phyloP scores from a whole-genome alignment of 2,113 vertebrate species.

The Psettodes erumei region DNA sequence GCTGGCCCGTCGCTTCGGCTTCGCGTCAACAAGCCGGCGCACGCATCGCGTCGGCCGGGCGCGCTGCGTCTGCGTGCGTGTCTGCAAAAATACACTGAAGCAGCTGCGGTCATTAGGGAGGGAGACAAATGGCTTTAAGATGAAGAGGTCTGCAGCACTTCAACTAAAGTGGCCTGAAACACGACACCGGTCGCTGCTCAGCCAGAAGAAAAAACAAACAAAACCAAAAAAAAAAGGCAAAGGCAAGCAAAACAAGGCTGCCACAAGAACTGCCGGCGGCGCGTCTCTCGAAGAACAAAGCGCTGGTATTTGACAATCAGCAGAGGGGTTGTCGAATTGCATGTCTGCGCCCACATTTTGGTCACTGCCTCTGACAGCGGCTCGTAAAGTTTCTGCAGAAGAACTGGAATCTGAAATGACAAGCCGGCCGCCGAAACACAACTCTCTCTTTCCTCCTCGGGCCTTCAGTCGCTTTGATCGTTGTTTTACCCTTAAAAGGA shows the following conservation, averaged over 20 bases:
- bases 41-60: no score
- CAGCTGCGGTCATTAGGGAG: background rate
- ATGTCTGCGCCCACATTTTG: conserved; percentile 22
- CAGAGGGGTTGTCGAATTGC: conserved; percentile 36
- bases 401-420: conserved; percentile 11
- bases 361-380: conserved; percentile 18
- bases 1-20: conserved; percentile 25
- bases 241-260: conserved; percentile 34
- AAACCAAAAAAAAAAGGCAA: no score
- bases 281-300: conserved; percentile 18
- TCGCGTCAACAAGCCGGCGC: conserved; percentile 10
- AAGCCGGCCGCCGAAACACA: background rate
- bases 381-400: conserved; percentile 16
- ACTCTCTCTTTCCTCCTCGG: background rate
- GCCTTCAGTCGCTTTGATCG: conserved; percentile 16
- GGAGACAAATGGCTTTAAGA: background rate
- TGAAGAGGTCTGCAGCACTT: conserved; percentile 23
- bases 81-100: conserved; percentile 14
- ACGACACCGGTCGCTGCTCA: conserved; percentile 1
- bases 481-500: conserved; percentile 19
- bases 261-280: conserved; percentile 21
- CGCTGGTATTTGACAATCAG: conserved; percentile 42
- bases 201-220: no score
- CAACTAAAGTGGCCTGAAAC: conserved; percentile 29
- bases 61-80: background rate